A percentile compares a stretch with the other conserved stretches of the same genome.
These are phyloP conservation scores for Epirrhoe alternata DNA, from an alignment of 2,888 invertebrate genomes.

Conservation along the genomic window DNA sequence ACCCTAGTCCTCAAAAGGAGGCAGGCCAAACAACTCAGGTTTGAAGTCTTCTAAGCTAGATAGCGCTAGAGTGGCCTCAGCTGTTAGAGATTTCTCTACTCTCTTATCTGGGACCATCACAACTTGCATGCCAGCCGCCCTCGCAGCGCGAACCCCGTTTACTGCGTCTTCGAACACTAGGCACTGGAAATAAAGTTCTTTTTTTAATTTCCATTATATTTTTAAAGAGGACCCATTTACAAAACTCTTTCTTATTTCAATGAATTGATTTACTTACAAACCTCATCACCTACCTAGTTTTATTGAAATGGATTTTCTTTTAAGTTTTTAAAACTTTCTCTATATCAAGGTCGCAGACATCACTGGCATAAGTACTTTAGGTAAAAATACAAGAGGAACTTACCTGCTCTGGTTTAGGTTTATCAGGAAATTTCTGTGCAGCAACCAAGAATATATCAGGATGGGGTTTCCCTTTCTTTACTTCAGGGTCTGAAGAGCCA, in stretches of 20 bases:
- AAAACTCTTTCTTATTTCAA: too few species aligned
- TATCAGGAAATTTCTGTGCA: conserved; percentile 88
- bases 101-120: conserved; percentile 92
- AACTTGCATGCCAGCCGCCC: conserved; percentile 93
- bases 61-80: conserved; percentile 88
- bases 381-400: not conserved
- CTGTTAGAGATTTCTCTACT: conserved; percentile 58
- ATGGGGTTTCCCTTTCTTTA: conserved; percentile 93
- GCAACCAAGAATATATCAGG: conserved; percentile 95
- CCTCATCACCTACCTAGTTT: too few species aligned
- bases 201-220: too few species aligned
- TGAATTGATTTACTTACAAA: too few species aligned
- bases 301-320: too few species aligned
- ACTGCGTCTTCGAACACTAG: conserved; percentile 96
- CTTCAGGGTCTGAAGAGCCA: conserved; percentile 93
- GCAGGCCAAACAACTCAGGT: conserved; percentile 94
- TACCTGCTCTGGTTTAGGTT: conserved; percentile 85
- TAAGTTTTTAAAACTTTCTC: too few species aligned
- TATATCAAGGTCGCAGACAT: too few species aligned
- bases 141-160: conserved; percentile 92
- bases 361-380: not conserved
- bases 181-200: conserved; percentile 85
- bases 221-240: too few species aligned
- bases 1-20: conserved; percentile 81
- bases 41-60: conserved; percentile 90